Percentiles rank a stretch among this genome's conserved stretches.
These are phyloP conservation scores for Eulithis prunata DNA, from an alignment of 2,888 invertebrate genomes.

Conservation along the genomic window DNA sequence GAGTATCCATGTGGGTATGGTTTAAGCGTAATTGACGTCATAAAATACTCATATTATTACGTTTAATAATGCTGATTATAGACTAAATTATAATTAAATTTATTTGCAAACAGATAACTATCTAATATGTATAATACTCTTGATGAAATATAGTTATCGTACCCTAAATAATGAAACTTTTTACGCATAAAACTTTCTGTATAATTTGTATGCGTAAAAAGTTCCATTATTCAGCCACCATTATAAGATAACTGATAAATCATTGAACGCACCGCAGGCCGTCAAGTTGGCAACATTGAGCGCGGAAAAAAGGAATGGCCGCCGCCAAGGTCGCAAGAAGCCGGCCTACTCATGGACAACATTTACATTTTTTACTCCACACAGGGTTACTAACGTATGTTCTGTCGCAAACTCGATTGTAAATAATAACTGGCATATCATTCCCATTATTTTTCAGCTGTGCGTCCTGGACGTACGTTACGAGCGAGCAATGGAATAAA, in stretches of 20 bases:
- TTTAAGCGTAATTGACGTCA: too few species aligned
- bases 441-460: constrained; percentile 23
- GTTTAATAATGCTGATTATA: too few species aligned
- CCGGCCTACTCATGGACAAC: constrained; percentile 82
- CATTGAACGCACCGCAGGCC: constrained; percentile 70
- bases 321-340: constrained; percentile 80
- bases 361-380: constrained; percentile 73
- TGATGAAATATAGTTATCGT: too few species aligned
- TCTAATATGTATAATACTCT: too few species aligned
- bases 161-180: too few species aligned
- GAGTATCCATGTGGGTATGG: too few species aligned
- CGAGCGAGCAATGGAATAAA: constrained; percentile 45
- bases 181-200: too few species aligned
- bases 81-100: too few species aligned
- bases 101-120: too few species aligned
- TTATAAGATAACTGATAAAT: constrained; percentile 67
- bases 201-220: constrained; percentile 59
- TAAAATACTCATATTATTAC: too few species aligned
- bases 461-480: constrained; percentile 38
- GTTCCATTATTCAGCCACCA: constrained; percentile 69
- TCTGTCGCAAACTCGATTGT: constrained; percentile 37
- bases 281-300: constrained; percentile 80
- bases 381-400: constrained; percentile 60
- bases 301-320: constrained; percentile 80
- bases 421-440: constrained; percentile 34